These are phyloP conservation scores for Idris sp. DNA, from an alignment of 1,140 invertebrate species.

Conservation along the genomic window DNA sequence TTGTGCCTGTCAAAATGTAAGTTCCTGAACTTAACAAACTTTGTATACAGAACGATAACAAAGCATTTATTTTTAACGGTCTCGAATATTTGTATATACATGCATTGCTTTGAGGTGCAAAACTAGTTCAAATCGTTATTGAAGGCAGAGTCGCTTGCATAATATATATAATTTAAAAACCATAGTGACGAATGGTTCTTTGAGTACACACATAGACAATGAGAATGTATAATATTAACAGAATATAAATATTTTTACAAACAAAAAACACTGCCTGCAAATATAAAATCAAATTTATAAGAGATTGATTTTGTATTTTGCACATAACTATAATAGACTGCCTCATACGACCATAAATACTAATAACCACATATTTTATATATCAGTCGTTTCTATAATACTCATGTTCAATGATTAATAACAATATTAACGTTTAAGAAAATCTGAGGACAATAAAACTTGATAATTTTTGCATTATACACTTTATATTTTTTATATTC, in stretches of 20 bases:
- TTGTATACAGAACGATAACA: constrained; percentile 61
- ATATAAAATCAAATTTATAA: constrained; percentile 5
- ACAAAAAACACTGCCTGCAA: constrained; percentile 1
- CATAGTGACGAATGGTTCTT: constrained; percentile 6
- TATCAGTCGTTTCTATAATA: no score
- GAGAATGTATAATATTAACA: not conserved
- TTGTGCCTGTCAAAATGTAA: constrained; percentile 62
- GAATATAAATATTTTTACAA: not conserved
- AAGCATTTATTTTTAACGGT: constrained; percentile 66
- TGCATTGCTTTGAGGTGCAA: constrained; percentile 69
- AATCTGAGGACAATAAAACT: no score
- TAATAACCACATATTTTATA: no score
- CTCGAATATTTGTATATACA: constrained; percentile 69
- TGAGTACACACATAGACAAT: constrained; percentile 6
- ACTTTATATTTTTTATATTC: no score
- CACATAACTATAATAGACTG: no score
- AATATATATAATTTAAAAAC: constrained; percentile 38
- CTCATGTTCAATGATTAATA: no score
- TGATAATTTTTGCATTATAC: no score
- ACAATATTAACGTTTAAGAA: no score
- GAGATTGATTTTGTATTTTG: no score
- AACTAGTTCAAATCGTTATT: constrained; percentile 75
- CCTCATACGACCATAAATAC: no score
- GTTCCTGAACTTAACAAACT: constrained; percentile 66
- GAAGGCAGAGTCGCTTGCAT: constrained; percentile 67